Base-by-base conservation (phyloP, 2,113 vertebrate genomes). In the Grantiella picta region DNA sequence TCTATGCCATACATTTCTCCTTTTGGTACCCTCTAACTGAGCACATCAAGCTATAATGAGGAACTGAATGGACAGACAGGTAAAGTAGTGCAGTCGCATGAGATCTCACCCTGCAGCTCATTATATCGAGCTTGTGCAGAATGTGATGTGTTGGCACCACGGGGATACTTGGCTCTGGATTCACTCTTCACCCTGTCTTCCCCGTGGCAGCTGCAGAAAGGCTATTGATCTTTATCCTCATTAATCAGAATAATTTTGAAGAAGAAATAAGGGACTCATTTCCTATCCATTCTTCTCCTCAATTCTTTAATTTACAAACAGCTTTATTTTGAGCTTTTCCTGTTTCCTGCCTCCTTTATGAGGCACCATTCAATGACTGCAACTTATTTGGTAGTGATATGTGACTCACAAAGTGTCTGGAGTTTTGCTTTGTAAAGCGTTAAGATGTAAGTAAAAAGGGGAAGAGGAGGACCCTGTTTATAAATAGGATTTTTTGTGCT, bases 301-400 rank as follows among this genome's bases (percentile, higher is more conserved):
- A 88, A 66, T 93, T 94, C 88, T 94, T 95, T 95, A 94, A 96
- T 89, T 82, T 66, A 86, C 69, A 59, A 94, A 96, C 73, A 85
- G 93, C 84, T 95, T 97, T 95, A 95, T 95, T 95, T 94, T 87
- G 84, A 94, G 92, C 95, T 93, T 96, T 96, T 96, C 95, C 87
- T 96, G 93, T 94, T 96, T 97, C 94, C 91, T 95, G 95, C 93
- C 91, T 92, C 70, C 77, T 97, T 96, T 94, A 88, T 93, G 89
- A 94, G 89, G 86, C 89, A 92, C 95, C 56, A 70, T 95, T 94
- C 91, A 93, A 44, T 44, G 91, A 81, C 94, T 97, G 86, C 89
- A 93, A 50, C 76, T 97, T 92, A 94, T 93, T 90, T 94, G 86
- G 91, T 93, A 86, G 92, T 81, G 89, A 93, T 93, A 85, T 80